Evolutionary conservation across 1,140 invertebrate species (phyloP).

Genomic region (Solenopsis fugax): DNA sequence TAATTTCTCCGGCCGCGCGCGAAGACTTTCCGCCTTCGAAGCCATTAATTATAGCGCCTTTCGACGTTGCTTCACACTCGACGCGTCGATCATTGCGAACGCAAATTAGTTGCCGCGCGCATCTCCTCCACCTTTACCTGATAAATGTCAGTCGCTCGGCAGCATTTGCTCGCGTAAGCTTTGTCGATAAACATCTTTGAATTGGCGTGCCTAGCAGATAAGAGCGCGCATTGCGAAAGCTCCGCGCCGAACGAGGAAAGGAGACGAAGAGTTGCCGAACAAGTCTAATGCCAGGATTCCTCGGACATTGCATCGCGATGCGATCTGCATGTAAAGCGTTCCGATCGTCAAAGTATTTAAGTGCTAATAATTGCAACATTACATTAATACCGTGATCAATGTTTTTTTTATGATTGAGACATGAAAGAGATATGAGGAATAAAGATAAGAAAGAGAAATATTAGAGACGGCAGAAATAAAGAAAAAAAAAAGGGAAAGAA

Average conservation of each 20-base stretch:
- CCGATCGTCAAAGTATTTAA: not conserved
- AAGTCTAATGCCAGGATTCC: constrained; percentile 43
- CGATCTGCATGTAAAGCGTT: not conserved
- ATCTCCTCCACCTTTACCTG: constrained; percentile 61
- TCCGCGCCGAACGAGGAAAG: constrained; percentile 18
- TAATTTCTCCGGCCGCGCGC: constrained; percentile 29
- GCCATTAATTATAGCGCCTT: constrained; percentile 71
- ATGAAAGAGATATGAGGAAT: not conserved
- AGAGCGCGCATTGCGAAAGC: constrained; percentile 65
- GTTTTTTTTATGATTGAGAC: not conserved
- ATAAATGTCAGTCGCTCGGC: constrained; percentile 72
- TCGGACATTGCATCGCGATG: constrained; percentile 18
- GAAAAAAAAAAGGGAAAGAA: not conserved
- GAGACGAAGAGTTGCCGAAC: constrained; percentile 26
- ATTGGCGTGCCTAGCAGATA: constrained; percentile 55
- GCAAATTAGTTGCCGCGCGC: constrained; percentile 47
- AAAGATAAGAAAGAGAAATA: not conserved
- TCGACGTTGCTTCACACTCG: constrained; percentile 61
- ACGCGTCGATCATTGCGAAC: constrained; percentile 25
- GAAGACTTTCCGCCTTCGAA: constrained; percentile 29
- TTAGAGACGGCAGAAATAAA: not conserved
- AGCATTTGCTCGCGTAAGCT: constrained; percentile 60
- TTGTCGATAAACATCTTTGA: constrained; percentile 69
- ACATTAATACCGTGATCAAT: constrained; percentile 18
- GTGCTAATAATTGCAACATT: not conserved